Percentiles rank a stretch among this genome's conserved stretches.
Evolutionary conservation across 2,888 invertebrate species (phyloP).

Genomic region (Erebia epiphron): DNA sequence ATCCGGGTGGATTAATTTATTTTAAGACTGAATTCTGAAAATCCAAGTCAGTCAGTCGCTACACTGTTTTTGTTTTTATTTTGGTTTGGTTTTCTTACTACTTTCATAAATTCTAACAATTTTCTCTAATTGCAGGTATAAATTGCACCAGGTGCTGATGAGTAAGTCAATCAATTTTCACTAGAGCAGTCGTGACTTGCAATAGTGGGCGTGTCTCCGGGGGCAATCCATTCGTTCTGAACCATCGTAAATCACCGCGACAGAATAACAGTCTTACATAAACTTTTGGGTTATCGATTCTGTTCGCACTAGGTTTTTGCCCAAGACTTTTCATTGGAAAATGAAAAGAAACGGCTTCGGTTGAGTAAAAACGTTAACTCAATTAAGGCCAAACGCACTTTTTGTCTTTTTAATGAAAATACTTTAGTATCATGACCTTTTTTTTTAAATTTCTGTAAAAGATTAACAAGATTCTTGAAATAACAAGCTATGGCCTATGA

Average conservation of each 20-base stretch:
- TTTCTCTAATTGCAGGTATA: conserved; percentile 1
- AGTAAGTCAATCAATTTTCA: conserved; percentile 36
- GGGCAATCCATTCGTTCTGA: conserved; percentile 33
- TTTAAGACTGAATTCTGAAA: too few relatives aligned
- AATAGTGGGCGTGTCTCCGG: conserved; percentile 32
- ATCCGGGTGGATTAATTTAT: too few relatives aligned
- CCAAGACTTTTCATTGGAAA: conserved; percentile 9
- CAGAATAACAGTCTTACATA: conserved; percentile 26
- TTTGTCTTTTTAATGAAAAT: conserved; percentile 5
- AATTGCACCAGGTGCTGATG: conserved; percentile 15
- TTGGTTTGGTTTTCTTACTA: background rate
- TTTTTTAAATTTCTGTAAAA: too few relatives aligned
- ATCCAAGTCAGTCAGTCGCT: too few relatives aligned
- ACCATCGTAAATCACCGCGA: conserved; percentile 33
- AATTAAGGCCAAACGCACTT: background rate
- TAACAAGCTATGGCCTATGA: too few relatives aligned
- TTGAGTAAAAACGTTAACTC: conserved; percentile 9
- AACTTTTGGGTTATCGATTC: conserved; percentile 24
- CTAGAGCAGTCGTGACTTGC: conserved; percentile 29
- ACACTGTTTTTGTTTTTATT: background rate
- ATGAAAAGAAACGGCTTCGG: background rate
- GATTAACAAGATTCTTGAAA: too few relatives aligned
- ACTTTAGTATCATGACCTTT: background rate
- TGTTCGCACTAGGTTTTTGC: conserved; percentile 13
- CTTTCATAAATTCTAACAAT: background rate